These are phyloP conservation scores for Clarias fuscus DNA, from an alignment of 2,797 vertebrate species.

Conservation along the genomic window DNA sequence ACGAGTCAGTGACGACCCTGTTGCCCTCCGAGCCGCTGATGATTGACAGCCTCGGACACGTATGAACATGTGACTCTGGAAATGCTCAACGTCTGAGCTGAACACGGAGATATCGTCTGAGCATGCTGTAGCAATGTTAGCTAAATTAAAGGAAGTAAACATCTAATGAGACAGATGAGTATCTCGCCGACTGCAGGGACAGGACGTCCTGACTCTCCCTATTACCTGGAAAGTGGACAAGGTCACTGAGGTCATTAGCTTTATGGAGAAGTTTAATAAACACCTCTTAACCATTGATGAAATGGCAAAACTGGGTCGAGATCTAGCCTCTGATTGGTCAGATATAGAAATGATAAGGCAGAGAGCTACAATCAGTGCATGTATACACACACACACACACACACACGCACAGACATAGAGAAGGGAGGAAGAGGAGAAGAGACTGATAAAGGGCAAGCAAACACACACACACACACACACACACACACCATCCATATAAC, in stretches of 20 bases:
- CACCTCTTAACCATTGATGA: neutral
- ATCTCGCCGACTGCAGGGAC: no score
- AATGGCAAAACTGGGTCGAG: no score
- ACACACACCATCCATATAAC: slow-evolving; percentile 22
- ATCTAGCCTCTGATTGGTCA: neutral
- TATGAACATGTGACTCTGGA: no score
- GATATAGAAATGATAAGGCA: neutral
- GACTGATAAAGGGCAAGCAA: neutral
- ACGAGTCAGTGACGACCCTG: no score
- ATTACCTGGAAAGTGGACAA: neutral
- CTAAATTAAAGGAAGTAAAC: no score
- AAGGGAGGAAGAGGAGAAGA: neutral
- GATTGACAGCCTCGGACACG: no score
- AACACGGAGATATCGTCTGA: no score
- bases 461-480: neutral
- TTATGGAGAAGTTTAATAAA: neutral
- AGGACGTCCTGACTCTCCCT: neutral
- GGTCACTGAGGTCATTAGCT: neutral
- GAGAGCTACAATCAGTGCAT: neutral
- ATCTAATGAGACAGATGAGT: no score
- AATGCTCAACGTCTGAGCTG: no score
- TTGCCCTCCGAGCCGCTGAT: no score
- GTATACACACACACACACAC: neutral
- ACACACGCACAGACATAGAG: neutral
- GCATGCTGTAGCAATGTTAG: no score